Conservation (phyloP, 2,113 vertebrate genomes). For the Porphyrio hochstetteri region DNA sequence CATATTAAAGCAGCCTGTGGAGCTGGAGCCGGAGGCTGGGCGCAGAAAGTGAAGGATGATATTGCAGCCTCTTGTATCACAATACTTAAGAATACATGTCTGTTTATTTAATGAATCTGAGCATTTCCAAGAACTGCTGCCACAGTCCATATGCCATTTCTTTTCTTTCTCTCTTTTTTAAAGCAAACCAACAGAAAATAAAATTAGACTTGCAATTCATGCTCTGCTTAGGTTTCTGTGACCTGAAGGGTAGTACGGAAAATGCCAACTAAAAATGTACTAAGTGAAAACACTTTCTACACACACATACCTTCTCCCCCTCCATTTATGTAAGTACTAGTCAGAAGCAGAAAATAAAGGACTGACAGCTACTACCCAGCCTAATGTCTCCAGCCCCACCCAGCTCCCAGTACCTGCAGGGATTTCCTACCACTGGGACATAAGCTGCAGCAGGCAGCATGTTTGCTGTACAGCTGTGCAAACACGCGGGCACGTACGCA, state of each 20-base stretch:
- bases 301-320: not conserved
- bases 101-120: conserved; percentile 3
- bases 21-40: not conserved
- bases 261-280: not conserved
- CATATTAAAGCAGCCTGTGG: not conserved
- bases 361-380: not conserved
- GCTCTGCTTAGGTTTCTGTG: not conserved
- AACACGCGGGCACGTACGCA: not conserved
- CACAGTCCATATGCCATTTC: not conserved
- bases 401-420: not conserved
- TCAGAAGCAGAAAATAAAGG: not conserved
- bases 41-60: not conserved
- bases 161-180: not conserved
- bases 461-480: not conserved
- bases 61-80: not conserved
- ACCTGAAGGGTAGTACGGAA: not conserved
- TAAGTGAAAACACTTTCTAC: not conserved
- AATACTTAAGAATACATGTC: not conserved
- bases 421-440: not conserved
- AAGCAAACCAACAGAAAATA: not conserved
- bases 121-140: not conserved
- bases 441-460: not conserved
- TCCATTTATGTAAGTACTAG: not conserved
- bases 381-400: not conserved
- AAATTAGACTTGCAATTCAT: not conserved